phyloP scores from a whole-genome alignment of 2,888 invertebrate genomes.

The Holacanthella duospinosa region DNA sequence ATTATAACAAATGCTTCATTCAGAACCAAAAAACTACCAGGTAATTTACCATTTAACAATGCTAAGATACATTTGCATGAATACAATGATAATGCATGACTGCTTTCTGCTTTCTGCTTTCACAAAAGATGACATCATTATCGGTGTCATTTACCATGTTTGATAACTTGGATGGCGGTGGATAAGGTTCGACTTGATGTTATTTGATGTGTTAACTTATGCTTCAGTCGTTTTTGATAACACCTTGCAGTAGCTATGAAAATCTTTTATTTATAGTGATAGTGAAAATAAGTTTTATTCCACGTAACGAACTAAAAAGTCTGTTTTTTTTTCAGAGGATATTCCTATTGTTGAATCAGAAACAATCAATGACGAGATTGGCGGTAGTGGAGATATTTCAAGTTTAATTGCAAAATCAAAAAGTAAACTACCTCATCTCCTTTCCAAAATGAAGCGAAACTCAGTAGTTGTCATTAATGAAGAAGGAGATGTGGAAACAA shows the following conservation, averaged over 20 bases:
- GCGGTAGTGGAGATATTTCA: constrained; percentile 7
- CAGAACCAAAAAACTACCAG: constrained; percentile 90
- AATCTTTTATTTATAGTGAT: too few relatives aligned
- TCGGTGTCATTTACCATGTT: too few relatives aligned
- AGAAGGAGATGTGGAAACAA: constrained; percentile 36
- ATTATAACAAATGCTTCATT: constrained; percentile 98
- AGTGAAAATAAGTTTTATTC: too few relatives aligned
- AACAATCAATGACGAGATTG: constrained; percentile 7
- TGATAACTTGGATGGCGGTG: too few relatives aligned
- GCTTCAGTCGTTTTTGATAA: too few relatives aligned
- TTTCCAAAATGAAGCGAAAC: constrained; percentile 29
- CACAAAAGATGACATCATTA: too few relatives aligned
- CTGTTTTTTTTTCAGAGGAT: constrained; percentile 23
- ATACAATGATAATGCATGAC: too few relatives aligned
- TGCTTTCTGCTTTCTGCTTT: too few relatives aligned
- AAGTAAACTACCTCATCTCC: constrained; percentile 32
- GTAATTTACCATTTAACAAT: constrained; percentile 43
- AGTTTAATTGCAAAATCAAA: constrained; percentile 13
- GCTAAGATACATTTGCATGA: too few relatives aligned
- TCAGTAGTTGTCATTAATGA: constrained; percentile 36
- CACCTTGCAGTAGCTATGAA: too few relatives aligned
- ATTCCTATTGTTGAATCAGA: constrained; percentile 33
- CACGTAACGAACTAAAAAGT: background rate
- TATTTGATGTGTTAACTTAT: too few relatives aligned
- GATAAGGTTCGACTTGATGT: too few relatives aligned